Evolutionary conservation across 2,113 vertebrate species (phyloP).

Genomic region (Etheostoma cragini): DNA sequence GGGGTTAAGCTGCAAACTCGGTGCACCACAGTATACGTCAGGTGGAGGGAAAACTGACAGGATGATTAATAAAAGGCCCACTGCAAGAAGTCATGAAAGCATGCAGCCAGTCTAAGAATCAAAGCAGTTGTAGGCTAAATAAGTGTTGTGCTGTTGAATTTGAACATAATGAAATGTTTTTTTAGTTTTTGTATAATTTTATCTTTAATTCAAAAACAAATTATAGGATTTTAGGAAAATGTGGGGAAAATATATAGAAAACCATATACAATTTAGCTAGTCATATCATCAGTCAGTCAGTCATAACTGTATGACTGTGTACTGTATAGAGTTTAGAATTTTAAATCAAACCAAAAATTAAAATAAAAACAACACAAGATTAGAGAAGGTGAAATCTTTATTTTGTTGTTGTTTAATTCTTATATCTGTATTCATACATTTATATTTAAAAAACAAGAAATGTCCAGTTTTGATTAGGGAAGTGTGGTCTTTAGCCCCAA

Average conservation of each 20-base stretch:
- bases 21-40: conserved; percentile 55
- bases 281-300: too few relatives aligned
- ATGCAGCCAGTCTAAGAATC: not conserved
- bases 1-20: conserved; percentile 55
- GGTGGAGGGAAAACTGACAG: conserved; percentile 43
- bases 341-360: not conserved
- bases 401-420: not conserved
- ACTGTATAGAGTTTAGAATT: not conserved
- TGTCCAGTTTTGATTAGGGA: too few relatives aligned
- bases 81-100: conserved; percentile 3
- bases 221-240: not conserved
- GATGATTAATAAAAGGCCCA: conserved; percentile 9
- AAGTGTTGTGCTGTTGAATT: not conserved
- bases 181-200: not conserved
- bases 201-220: too few relatives aligned
- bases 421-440: not conserved
- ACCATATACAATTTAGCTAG: too few relatives aligned
- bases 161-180: not conserved
- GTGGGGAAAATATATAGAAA: not conserved
- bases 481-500: too few relatives aligned
- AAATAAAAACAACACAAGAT: not conserved
- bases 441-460: not conserved
- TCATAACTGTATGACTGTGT: not conserved
- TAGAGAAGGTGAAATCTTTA: not conserved
- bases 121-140: conserved; percentile 5